Evolutionary conservation across 2,888 invertebrate genomes (phyloP), one percentile per base, ranked within the genome.

Genomic region (Caenorhabditis angaria): DNA sequence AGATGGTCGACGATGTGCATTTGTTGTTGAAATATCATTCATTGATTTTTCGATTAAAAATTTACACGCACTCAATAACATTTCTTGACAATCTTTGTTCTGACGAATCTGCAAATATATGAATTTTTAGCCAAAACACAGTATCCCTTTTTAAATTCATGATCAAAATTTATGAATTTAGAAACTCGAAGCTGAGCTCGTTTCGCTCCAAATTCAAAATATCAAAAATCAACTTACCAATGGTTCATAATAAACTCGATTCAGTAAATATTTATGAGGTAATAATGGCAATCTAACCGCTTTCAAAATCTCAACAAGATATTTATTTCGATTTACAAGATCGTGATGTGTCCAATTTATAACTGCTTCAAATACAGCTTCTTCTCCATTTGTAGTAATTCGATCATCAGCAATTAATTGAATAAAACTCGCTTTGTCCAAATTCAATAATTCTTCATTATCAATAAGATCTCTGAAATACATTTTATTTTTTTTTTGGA

Each of bases 271-370:
- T 27, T 63, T 56, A 12, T 65, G 58, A 0, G 47, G 53, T 5
- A 76, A 59, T 8, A 76, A 90, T 0, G 97, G 97, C 81, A 99
- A 90, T 47, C 97, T 92, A 6, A 99, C 97, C 90, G 97, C 96
- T 88, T 96, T 95, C 25, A 97, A 90, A 14, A 97, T 95, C 92
- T 67, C 67, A 41, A 41, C 95, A 92, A 97, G 90, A 88, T 95
- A 93, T 84, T 93, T 93, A 47, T 95, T 90, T 66, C 97, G 89
- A 88, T 97, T 97, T 2, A 93, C 92, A 61, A 95, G 94, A 88
- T 95, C 96, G 89, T 95, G 95, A 88, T 95, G 95, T 67, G 97
- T 93, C 97, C 97, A 99, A 80, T 94, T 93, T 95, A 97, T 96
- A 65, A 96, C 95, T 0, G 97, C 96, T 90, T 93, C 95, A 89